phyloP scores from a whole-genome alignment of 2,888 invertebrate species.

The Habroteleia sp. region DNA sequence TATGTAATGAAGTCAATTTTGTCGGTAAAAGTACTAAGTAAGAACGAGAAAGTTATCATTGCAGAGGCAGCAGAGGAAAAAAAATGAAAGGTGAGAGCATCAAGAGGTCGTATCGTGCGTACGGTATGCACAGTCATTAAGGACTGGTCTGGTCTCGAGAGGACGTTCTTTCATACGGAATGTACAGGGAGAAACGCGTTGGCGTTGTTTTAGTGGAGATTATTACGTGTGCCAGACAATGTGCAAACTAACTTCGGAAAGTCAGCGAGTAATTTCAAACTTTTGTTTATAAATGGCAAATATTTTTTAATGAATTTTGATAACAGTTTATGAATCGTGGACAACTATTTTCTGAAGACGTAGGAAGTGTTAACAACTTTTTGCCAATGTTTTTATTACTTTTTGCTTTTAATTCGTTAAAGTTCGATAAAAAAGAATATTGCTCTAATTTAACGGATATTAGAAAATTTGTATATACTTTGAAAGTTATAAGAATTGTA shows the following conservation, averaged over 20 bases:
- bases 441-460: no score
- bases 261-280: constrained; percentile 1
- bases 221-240: constrained; percentile 31
- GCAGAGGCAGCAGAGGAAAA: constrained; percentile 30
- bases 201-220: constrained; percentile 42
- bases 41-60: constrained; percentile 51
- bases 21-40: constrained; percentile 29
- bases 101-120: constrained; percentile 51
- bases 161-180: constrained; percentile 30
- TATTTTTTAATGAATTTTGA: background rate
- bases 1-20: constrained; percentile 27
- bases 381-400: no score
- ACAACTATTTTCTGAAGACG: no score
- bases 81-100: constrained; percentile 60
- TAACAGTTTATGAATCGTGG: background rate
- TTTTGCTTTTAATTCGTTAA: no score
- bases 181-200: constrained; percentile 23
- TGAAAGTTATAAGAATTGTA: no score
- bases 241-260: constrained; percentile 19
- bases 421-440: no score
- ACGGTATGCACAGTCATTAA: constrained; percentile 51
- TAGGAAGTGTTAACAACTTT: no score
- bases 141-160: constrained; percentile 39
- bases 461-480: no score
- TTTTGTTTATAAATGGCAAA: background rate